Evolutionary conservation across 2,797 vertebrate genomes (phyloP), one percentile per base, ranked within the genome.

Genomic region (Xenentodon cancila): DNA sequence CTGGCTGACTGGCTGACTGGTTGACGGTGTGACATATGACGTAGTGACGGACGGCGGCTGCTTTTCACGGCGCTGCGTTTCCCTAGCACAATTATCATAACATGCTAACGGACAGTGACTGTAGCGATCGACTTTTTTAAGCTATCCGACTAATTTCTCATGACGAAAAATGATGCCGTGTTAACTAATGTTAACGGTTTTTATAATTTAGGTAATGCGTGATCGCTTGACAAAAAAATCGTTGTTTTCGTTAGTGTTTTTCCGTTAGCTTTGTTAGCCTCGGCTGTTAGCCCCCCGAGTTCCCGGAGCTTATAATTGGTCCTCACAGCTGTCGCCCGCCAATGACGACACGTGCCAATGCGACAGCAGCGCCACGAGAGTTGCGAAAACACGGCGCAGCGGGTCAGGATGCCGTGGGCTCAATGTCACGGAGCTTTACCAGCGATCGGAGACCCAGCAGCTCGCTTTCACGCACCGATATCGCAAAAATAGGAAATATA

Each of bases 391-490:
- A 81, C 25, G 5, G 11, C 11, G 4, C 0, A 12, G 18, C 44
- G 74, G 80, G 81, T 87, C 73, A 80, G 51, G 66, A 77, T 79
- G 75, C 32, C 0, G 13, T 2, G 9, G 2, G 7, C 40, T 91
- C 91, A 93, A 93, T 92, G 92, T 92, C 92, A 93, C 21, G 1
- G 48, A 56, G 42, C 34, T 62, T 64, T 55, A 52, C 0, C 13
- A 19, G 16, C 6, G 3, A 59, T 20, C 16, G 32, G 12, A 42
- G 30, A 20, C 15, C 34, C 1, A 11, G 22, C 3, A 40, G 1
- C 7, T 37, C 9, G 3, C 3, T 13, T 61, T 47, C 51, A 58
- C 21, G 5, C 13, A 18, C 17, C 0, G 2, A 30, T 53, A 17
- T 9, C 1, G 1, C 46, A 40, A 52, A 0, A 60, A 55, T 47